phyloP scores from a whole-genome alignment of 2,113 vertebrate species.

The Gobiocypris rarus region DNA sequence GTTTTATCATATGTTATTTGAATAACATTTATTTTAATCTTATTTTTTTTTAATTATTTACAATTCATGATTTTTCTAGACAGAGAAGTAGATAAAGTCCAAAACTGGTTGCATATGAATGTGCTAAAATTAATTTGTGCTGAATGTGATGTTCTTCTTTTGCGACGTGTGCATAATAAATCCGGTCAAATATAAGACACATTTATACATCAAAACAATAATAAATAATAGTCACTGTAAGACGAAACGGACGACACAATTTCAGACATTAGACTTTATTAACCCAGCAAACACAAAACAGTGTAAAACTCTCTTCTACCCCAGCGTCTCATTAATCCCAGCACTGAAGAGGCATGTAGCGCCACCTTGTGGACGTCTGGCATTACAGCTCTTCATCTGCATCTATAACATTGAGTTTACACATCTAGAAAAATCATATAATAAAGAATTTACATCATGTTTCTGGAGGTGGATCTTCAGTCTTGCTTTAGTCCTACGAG shows the following conservation, averaged over 20 bases:
- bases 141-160: too few relatives aligned
- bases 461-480: not conserved
- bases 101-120: too few relatives aligned
- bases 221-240: too few relatives aligned
- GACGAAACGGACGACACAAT: not conserved
- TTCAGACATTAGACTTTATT: not conserved
- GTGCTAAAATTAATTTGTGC: not conserved
- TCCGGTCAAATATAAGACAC: not conserved
- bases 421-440: not conserved
- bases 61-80: too few relatives aligned
- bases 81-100: too few relatives aligned
- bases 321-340: not conserved
- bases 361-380: not conserved
- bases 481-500: constrained; percentile 9
- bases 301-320: too few relatives aligned
- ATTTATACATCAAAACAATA: too few relatives aligned
- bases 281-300: constrained; percentile 10
- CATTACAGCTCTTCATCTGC: not conserved
- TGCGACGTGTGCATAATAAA: too few relatives aligned
- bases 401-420: not conserved
- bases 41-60: too few relatives aligned
- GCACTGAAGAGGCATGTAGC: not conserved
- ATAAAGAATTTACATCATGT: not conserved
- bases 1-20: too few relatives aligned
- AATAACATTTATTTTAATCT: too few relatives aligned